Evolutionary conservation across 2,888 invertebrate species (phyloP).

Genomic region (Esperia sulphurella): DNA sequence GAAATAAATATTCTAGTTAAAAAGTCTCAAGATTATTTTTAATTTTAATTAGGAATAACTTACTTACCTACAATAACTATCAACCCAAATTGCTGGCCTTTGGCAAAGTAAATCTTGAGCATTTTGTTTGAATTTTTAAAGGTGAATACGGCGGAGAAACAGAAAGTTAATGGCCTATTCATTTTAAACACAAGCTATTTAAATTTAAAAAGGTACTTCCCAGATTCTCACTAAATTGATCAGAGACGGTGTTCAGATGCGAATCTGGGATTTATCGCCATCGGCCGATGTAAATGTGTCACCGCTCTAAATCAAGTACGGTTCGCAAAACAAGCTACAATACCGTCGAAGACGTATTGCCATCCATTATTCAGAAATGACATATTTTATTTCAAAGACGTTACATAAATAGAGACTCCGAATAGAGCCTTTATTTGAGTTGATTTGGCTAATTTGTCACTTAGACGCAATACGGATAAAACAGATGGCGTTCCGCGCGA

Average conservation of each 20-base stretch:
- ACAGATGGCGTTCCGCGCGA: too few relatives aligned
- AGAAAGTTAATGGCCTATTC: neutral
- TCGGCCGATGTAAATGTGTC: constrained; percentile 9
- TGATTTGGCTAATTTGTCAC: neutral
- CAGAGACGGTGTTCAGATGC: neutral
- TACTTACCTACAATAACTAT: too few relatives aligned
- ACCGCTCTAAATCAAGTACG: constrained; percentile 10
- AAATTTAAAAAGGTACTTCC: neutral
- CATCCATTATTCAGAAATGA: neutral
- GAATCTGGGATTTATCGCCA: constrained; percentile 8
- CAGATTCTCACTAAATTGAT: neutral
- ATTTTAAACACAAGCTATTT: neutral
- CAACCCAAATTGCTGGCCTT: too few relatives aligned
- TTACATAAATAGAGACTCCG: too few relatives aligned
- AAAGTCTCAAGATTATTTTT: too few relatives aligned
- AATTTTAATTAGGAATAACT: too few relatives aligned
- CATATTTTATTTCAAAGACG: neutral
- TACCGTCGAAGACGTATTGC: constrained; percentile 3
- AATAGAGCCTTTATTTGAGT: too few relatives aligned
- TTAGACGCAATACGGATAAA: too few relatives aligned
- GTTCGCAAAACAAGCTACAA: constrained; percentile 5
- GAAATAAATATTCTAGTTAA: too few relatives aligned
- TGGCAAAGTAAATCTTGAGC: too few relatives aligned
- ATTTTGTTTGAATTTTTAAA: too few relatives aligned
- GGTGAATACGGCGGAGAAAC: too few relatives aligned